These are phyloP conservation scores for Lagopus muta DNA, from an alignment of 2,113 vertebrate species.

Conservation along the genomic window DNA sequence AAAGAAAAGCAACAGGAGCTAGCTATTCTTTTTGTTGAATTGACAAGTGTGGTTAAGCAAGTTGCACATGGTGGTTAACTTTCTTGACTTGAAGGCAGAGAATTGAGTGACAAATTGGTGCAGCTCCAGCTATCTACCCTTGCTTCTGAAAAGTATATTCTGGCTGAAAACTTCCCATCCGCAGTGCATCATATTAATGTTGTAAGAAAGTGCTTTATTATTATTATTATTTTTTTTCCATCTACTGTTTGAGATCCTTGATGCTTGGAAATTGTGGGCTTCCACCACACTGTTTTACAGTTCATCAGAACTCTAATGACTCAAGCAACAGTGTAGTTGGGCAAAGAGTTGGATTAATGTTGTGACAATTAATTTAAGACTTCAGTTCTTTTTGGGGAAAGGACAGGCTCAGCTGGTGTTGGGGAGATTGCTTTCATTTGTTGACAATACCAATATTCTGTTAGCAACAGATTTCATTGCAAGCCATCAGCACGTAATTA, in stretches of 20 bases:
- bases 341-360: neutral
- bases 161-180: neutral
- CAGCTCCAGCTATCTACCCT: neutral
- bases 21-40: neutral
- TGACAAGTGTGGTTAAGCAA: neutral
- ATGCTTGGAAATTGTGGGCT: neutral
- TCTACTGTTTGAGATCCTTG: neutral
- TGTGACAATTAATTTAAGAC: neutral
- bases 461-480: neutral
- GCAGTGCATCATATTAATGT: neutral
- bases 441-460: neutral
- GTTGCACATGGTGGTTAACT: neutral
- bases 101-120: neutral
- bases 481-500: neutral
- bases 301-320: neutral
- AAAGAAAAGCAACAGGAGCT: neutral
- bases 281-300: neutral
- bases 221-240: no score
- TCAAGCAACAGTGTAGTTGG: neutral
- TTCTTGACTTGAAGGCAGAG: neutral
- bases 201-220: rapidly evolving
- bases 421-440: neutral
- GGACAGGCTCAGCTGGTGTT: neutral
- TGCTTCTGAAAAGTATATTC: neutral
- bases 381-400: neutral